Conservation (phyloP, 1,140 invertebrate genomes). For the Hycleus cichorii region DNA sequence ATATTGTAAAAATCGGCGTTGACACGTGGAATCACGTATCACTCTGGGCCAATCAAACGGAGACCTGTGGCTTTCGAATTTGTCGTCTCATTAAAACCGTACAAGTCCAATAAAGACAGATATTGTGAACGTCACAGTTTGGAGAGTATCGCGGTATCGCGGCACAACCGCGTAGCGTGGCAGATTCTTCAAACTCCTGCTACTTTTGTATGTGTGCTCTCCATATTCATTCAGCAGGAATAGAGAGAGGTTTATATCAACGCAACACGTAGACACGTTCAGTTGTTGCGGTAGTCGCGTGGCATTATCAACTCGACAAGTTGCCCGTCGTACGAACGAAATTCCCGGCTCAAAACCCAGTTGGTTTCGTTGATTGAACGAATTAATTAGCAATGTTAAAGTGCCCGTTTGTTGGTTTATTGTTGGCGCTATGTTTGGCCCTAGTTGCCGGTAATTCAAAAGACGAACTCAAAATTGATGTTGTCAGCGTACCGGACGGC, state of each 20-base stretch:
- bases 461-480: conserved; percentile 72
- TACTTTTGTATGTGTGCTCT: neutral
- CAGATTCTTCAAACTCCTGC: conserved; percentile 14
- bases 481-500: conserved; percentile 65
- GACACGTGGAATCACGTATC: conserved; percentile 22
- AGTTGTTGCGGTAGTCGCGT: conserved; percentile 32
- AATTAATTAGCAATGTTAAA: conserved; percentile 2
- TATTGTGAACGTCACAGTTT: conserved; percentile 8
- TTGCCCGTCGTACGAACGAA: too few species aligned
- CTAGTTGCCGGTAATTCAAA: conserved; percentile 2
- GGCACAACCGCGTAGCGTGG: neutral
- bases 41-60: conserved; percentile 22
- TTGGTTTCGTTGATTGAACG: neutral
- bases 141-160: conserved; percentile 25
- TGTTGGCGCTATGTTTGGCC: neutral
- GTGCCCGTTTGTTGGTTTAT: conserved; percentile 6
- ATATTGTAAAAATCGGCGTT: neutral
- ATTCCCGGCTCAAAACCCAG: too few species aligned
- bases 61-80: conserved; percentile 33
- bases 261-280: neutral
- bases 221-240: conserved; percentile 7
- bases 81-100: neutral
- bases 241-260: neutral
- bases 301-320: too few species aligned
- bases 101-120: conserved; percentile 12